Evolutionary conservation across 2,888 invertebrate species (phyloP), one percentile per base, ranked within the genome.

Genomic region (Orchesellides sinensis): DNA sequence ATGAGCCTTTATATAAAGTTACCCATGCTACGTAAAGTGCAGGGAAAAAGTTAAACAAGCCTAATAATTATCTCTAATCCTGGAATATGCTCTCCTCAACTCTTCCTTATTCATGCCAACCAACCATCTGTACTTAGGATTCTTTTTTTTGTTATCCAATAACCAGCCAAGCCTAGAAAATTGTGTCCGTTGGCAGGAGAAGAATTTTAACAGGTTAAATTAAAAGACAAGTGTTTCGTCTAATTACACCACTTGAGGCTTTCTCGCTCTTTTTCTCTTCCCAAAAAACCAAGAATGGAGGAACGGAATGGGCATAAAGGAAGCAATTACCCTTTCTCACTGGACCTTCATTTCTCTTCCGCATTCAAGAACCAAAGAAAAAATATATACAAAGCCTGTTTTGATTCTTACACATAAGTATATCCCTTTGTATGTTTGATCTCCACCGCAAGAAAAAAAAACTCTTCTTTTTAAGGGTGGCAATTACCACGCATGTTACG

Each of bases 181-280:
- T 10, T 49, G 59, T 19, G 29, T 19, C 29, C 14, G 3, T 52
- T 54, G 54, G 35, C 59, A 10, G 32, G 32, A 10, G 6, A 32
- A 32, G 10, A 23, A 2, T 52, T 59, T 75, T 54, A 65, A 66
- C 56, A 52, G 65, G 65, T 70, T 69, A 66, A 84, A 84, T 78
- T 78, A 84, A 82, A 84, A 82, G 78, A 84, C 78, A 70, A 82
- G 81, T 84, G 74, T 82, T 84, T 59, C 68, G 29, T 63, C 78
- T 84, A 82, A 79, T 82, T 83, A 49, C 77, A 59, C 68, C 12
- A 49, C 74, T 74, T 68, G 59, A 74, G 49, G 49, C 63, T 63
- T 45, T 72, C 27, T 25, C n/a, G 56, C 25, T 17, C 47, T n/a
- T n/a, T n/a, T n/a, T n/a, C n/a, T n/a, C n/a, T n/a, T 47, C n/a